These are phyloP conservation scores for Bubo blakistoni DNA, from an alignment of 2,113 vertebrate species.

Conservation along the genomic window DNA sequence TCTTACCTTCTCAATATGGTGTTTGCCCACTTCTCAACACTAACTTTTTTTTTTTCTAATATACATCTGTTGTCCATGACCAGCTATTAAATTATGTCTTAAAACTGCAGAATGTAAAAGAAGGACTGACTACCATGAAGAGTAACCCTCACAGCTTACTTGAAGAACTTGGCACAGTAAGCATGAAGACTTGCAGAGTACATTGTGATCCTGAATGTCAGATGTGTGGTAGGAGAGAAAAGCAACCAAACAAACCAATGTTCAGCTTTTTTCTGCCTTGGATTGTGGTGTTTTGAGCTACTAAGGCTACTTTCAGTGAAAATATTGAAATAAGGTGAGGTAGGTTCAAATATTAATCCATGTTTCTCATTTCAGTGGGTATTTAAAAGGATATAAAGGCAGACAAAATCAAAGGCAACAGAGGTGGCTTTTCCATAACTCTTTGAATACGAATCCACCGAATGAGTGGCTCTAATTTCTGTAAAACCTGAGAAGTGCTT, in stretches of 20 bases:
- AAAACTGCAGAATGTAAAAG: neutral
- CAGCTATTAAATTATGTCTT: neutral
- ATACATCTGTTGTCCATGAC: neutral
- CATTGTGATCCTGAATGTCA: neutral
- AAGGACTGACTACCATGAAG: neutral
- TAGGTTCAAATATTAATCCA: neutral
- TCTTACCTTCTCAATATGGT: neutral
- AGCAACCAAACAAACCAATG: neutral
- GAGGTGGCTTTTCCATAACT: neutral
- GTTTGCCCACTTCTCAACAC: neutral
- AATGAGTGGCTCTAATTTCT: neutral
- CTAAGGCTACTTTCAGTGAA: neutral
- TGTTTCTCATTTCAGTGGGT: neutral
- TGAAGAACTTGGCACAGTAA: neutral
- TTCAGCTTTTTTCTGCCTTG: neutral
- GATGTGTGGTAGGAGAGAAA: neutral
- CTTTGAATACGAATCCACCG: neutral
- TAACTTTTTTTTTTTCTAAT: neutral
- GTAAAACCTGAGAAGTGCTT: neutral
- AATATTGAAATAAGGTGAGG: neutral
- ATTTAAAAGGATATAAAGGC: neutral
- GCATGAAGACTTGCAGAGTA: neutral
- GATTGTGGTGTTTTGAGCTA: neutral
- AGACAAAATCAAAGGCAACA: neutral
- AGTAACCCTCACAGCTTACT: neutral